These are phyloP conservation scores for Lepus oiostolus DNA, from an alignment of 2,797 vertebrate genomes.

Conservation along the genomic window DNA sequence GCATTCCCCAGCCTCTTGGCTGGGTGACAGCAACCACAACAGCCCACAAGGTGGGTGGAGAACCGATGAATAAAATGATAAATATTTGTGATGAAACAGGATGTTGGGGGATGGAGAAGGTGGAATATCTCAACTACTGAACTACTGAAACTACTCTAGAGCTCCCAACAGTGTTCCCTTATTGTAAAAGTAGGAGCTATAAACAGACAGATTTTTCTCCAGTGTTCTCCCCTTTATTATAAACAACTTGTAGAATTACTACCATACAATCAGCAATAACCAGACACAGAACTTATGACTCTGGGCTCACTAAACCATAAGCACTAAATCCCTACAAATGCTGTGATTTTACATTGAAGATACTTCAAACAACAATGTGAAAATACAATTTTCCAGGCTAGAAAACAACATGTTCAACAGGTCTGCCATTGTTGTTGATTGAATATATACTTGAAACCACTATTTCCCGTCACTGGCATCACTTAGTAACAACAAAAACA, in stretches of 20 bases:
- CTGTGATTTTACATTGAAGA: neutral
- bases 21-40: slow-evolving; percentile 70
- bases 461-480: neutral
- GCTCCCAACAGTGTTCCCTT: slow-evolving; percentile 24
- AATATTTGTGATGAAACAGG: slow-evolving; percentile 78
- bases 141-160: neutral
- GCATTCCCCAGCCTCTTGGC: slow-evolving; percentile 68
- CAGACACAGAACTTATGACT: slow-evolving; percentile 27
- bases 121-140: slow-evolving; percentile 39
- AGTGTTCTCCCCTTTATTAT: slow-evolving; percentile 8
- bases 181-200: slow-evolving; percentile 30
- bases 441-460: neutral
- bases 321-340: neutral
- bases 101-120: neutral
- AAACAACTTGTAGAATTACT: slow-evolving; percentile 56
- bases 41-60: slow-evolving; percentile 36
- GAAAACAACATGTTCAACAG: slow-evolving; percentile 22
- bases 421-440: neutral
- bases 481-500: neutral
- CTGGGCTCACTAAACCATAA: neutral
- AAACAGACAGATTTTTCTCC: neutral
- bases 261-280: neutral
- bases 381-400: slow-evolving; percentile 2
- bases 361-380: slow-evolving; percentile 1
- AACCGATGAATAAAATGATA: slow-evolving; percentile 74